Percentiles rank a stretch among this genome's conserved stretches.
These are phyloP conservation scores for Hydrotaea diabolus DNA, from an alignment of 2,888 invertebrate species.

Conservation along the genomic window DNA sequence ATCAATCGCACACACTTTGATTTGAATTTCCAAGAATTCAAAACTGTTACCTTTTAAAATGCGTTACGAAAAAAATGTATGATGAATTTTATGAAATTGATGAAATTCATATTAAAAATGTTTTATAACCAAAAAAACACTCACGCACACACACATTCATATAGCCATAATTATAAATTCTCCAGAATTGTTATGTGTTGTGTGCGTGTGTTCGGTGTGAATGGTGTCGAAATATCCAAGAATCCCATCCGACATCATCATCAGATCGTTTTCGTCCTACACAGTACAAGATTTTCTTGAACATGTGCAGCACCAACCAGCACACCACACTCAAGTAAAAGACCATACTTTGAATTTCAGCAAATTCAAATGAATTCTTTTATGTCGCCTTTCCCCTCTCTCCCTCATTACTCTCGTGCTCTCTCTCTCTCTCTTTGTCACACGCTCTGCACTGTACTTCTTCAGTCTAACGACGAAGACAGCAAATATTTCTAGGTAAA, in stretches of 20 bases:
- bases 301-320: background rate
- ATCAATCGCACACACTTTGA: constrained; percentile 40
- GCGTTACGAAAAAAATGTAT: background rate
- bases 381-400: constrained; percentile 11
- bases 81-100: constrained; percentile 43
- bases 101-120: constrained; percentile 36
- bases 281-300: background rate
- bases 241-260: constrained; percentile 10
- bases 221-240: constrained; percentile 21
- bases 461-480: no score
- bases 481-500: constrained; percentile 41
- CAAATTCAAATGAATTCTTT: constrained; percentile 46
- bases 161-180: constrained; percentile 15
- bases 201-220: background rate
- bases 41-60: constrained; percentile 28
- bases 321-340: background rate
- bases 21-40: constrained; percentile 56
- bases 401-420: background rate
- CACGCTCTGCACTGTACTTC: no score
- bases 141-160: constrained; percentile 4
- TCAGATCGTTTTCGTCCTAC: background rate
- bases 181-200: constrained; percentile 19
- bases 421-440: background rate
- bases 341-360: constrained; percentile 21
- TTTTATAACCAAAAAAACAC: background rate